phyloP scores from a whole-genome alignment of 2,113 vertebrate species.

The Brachyhypopomus gauderio region DNA sequence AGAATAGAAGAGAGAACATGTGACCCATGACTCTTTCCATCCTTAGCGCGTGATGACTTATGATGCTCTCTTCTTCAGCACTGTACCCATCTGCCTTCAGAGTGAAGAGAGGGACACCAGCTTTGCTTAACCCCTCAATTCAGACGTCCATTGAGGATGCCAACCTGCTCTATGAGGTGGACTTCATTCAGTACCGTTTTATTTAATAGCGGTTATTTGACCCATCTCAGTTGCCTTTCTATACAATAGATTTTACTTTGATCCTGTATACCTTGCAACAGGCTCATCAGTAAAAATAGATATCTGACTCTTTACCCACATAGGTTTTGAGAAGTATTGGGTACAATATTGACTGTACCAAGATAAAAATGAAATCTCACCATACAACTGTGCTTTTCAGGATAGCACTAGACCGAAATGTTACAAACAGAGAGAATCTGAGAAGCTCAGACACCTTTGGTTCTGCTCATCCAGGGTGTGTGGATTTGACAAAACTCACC shows the following conservation, averaged over 20 bases:
- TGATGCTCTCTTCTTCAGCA: constrained; percentile 64
- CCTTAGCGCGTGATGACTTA: neutral
- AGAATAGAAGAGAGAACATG: constrained; percentile 7
- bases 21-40: constrained; percentile 26
- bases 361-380: neutral
- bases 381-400: neutral
- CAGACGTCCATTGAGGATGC: constrained; percentile 84
- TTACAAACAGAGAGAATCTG: neutral
- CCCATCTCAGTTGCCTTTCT: neutral
- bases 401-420: neutral
- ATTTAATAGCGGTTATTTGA: neutral
- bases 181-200: constrained; percentile 9
- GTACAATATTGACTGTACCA: neutral
- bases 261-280: neutral
- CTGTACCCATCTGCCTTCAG: constrained; percentile 85
- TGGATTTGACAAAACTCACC: neutral
- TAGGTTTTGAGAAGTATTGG: neutral
- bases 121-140: constrained; percentile 80
- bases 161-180: constrained; percentile 88
- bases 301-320: neutral
- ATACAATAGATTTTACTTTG: neutral
- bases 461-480: neutral
- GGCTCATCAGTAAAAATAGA: neutral
- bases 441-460: neutral
- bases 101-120: constrained; percentile 77